phyloP scores from a whole-genome alignment of 30 jellyfish, hydroid and myxozoan genomes.

The Aurelia sp. region DNA sequence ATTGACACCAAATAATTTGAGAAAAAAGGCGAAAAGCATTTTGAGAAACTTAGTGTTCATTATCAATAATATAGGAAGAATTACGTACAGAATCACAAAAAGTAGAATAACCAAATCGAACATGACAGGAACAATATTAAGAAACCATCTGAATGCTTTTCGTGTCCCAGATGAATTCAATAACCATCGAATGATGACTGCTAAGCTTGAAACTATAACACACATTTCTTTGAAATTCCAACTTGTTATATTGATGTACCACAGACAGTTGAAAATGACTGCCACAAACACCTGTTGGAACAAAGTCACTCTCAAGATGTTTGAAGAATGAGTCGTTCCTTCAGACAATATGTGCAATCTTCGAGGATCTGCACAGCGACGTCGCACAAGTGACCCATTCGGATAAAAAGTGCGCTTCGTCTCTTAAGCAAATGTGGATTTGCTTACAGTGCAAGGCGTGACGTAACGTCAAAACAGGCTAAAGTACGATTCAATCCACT shows the following conservation, averaged over 20 bases:
- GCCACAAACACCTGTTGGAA: constrained; percentile 58
- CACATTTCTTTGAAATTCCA: constrained; percentile 34
- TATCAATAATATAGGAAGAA: not conserved
- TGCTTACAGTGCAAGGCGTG: too few relatives aligned
- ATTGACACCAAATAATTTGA: too few relatives aligned
- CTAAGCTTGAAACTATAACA: constrained; percentile 74
- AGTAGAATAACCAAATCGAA: constrained; percentile 74
- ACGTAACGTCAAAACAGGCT: too few relatives aligned
- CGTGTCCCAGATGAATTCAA: constrained; percentile 84
- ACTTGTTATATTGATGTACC: constrained; percentile 46
- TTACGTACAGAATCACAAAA: constrained; percentile 72
- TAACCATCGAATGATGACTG: constrained; percentile 68
- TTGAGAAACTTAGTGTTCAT: not conserved
- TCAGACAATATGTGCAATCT: too few relatives aligned
- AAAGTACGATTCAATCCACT: too few relatives aligned
- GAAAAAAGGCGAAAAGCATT: too few relatives aligned
- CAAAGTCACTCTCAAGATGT: too few relatives aligned
- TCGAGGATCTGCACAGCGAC: too few relatives aligned
- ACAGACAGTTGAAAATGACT: constrained; percentile 55
- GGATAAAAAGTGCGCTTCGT: too few relatives aligned
- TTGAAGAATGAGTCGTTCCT: too few relatives aligned
- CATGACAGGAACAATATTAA: constrained; percentile 89
- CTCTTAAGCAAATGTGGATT: too few relatives aligned
- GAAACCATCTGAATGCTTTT: constrained; percentile 83
- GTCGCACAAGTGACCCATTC: too few relatives aligned